Evolutionary conservation across 2,888 invertebrate species (phyloP).

Genomic region (Pristionchus maxplancki): DNA sequence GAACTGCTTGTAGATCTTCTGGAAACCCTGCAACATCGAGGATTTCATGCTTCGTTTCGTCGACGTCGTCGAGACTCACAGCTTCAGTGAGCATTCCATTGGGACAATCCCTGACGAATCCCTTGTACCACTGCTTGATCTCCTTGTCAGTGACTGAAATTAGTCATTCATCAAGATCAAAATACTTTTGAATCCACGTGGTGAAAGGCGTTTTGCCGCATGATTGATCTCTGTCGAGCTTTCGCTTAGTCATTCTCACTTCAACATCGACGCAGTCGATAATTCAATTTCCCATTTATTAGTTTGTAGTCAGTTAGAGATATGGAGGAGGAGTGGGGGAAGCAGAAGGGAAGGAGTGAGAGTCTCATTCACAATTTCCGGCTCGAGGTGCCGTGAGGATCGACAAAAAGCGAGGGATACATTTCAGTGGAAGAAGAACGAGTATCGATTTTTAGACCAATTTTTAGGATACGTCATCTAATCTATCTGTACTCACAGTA

Average conservation of each 20-base stretch:
- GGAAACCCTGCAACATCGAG: constrained; percentile 89
- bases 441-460: constrained; percentile 77
- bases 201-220: neutral
- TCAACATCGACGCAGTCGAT: neutral
- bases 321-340: neutral
- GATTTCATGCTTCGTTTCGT: neutral
- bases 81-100: constrained; percentile 95
- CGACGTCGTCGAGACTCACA: constrained; percentile 81
- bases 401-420: neutral
- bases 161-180: neutral
- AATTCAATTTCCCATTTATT: neutral
- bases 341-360: neutral
- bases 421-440: neutral
- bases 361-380: constrained; percentile 19
- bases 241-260: neutral
- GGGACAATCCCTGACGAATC: constrained; percentile 95
- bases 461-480: too few relatives aligned
- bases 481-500: constrained; percentile 97
- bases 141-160: constrained; percentile 79
- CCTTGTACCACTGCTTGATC: constrained; percentile 83
- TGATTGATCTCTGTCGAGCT: neutral
- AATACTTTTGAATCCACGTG: neutral
- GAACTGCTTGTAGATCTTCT: constrained; percentile 99
- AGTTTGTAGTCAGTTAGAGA: constrained; percentile 5
- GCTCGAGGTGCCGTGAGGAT: neutral